Percentiles rank a stretch among this genome's conserved stretches.
Conservation (phyloP, 2,888 invertebrate genomes). For the Torymus aiolomorphi region DNA sequence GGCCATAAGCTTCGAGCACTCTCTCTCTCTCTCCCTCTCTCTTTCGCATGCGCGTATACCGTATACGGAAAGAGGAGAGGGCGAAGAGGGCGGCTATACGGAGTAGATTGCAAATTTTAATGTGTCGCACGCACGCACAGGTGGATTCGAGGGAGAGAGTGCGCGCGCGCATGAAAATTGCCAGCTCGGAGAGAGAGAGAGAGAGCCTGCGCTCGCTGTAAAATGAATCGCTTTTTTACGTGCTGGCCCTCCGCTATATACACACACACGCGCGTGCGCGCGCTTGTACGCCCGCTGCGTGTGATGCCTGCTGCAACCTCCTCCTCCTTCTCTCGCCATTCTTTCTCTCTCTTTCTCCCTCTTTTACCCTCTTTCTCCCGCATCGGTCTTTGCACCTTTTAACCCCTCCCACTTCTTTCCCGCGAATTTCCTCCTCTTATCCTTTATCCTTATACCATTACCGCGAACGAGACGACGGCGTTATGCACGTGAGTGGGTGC, state of each 20-base stretch:
- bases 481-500: not conserved
- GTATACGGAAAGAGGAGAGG: too few species aligned
- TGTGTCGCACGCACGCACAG: slow-evolving; percentile 61
- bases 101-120: slow-evolving; percentile 62
- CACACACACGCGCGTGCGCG: too few species aligned
- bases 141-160: slow-evolving; percentile 25
- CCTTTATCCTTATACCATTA: slow-evolving; percentile 33
- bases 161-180: slow-evolving; percentile 61
- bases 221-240: slow-evolving; percentile 66
- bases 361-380: not conserved
- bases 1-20: not conserved
- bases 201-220: slow-evolving; percentile 34
- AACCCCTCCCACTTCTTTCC: not conserved
- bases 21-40: slow-evolving; percentile 22
- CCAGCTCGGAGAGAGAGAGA: slow-evolving; percentile 51
- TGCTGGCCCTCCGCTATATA: slow-evolving; percentile 54
- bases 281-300: not conserved
- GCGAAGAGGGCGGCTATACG: not conserved
- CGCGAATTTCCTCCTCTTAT: slow-evolving; percentile 40
- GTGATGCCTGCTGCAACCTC: not conserved
- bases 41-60: too few species aligned
- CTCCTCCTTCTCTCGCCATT: not conserved
- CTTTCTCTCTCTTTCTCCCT: not conserved
- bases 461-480: not conserved
- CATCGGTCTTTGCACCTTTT: slow-evolving; percentile 21